phyloP scores from a whole-genome alignment of 2,888 invertebrate genomes.

The Allophyes oxyacanthae region DNA sequence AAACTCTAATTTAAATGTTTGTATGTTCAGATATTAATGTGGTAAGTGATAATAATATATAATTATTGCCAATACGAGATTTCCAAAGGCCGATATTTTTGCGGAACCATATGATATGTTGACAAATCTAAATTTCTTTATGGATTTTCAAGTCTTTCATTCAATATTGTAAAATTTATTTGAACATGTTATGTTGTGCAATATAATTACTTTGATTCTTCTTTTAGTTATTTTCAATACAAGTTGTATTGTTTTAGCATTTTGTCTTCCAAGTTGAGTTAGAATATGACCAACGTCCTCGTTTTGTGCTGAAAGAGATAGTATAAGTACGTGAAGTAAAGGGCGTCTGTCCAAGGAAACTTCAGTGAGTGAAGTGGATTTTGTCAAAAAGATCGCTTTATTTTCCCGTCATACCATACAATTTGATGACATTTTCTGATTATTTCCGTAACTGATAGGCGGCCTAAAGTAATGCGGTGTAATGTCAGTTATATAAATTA shows the following conservation, averaged over 20 bases:
- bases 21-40: constrained; percentile 20
- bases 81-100: constrained; percentile 38
- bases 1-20: constrained; percentile 7
- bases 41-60: not conserved
- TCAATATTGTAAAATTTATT: constrained; percentile 30
- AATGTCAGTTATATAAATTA: constrained; percentile 46
- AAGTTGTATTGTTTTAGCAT: constrained; percentile 52
- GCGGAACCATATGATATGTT: constrained; percentile 28
- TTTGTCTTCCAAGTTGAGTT: constrained; percentile 66
- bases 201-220: constrained; percentile 53
- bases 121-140: constrained; percentile 25
- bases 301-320: constrained; percentile 32
- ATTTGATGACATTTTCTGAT: constrained; percentile 13
- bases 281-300: constrained; percentile 25
- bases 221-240: constrained; percentile 44
- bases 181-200: constrained; percentile 55
- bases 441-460: constrained; percentile 20
- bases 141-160: constrained; percentile 17
- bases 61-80: constrained; percentile 6
- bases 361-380: constrained; percentile 1
- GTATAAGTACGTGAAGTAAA: constrained; percentile 23
- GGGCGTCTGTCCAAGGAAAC: constrained; percentile 16
- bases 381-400: constrained; percentile 6
- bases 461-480: constrained; percentile 39
- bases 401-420: constrained; percentile 12